Evolutionary conservation across 2,113 vertebrate species (phyloP).

Genomic region (Synodontis membranacea): DNA sequence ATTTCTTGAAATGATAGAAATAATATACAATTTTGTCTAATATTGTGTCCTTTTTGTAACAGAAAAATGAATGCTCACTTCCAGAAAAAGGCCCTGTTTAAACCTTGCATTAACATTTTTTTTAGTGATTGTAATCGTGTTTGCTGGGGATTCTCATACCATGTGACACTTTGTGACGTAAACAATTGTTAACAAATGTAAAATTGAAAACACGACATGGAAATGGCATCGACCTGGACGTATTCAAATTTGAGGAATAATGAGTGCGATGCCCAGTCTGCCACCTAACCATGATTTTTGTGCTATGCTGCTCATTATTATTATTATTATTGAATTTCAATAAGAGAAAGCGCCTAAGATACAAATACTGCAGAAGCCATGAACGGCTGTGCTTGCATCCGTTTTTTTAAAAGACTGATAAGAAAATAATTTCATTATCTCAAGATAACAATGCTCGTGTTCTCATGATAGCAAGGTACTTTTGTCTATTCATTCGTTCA

Average conservation of each 20-base stretch:
- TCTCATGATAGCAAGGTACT: too few relatives aligned
- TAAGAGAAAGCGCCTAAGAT: background rate
- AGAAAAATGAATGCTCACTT: background rate
- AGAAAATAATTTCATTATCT: too few relatives aligned
- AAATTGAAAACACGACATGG: background rate
- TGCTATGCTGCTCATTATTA: background rate
- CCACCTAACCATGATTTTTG: background rate
- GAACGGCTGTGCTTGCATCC: too few relatives aligned
- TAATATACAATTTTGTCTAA: background rate
- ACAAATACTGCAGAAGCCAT: too few relatives aligned
- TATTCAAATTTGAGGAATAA: too few relatives aligned
- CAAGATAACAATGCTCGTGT: too few relatives aligned
- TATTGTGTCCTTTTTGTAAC: background rate
- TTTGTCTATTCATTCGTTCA: too few relatives aligned
- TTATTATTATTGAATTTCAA: background rate
- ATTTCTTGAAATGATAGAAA: background rate
- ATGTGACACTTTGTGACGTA: background rate
- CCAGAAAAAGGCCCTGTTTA: background rate
- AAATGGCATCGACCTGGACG: background rate
- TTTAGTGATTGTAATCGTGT: background rate
- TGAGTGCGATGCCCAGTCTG: background rate
- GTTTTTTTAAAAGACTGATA: too few relatives aligned
- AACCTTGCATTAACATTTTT: constrained; percentile 6
- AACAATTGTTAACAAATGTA: too few relatives aligned
- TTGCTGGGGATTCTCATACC: background rate